These are phyloP conservation scores for Heliangelus exortis DNA, from an alignment of 2,797 vertebrate genomes.

Conservation along the genomic window DNA sequence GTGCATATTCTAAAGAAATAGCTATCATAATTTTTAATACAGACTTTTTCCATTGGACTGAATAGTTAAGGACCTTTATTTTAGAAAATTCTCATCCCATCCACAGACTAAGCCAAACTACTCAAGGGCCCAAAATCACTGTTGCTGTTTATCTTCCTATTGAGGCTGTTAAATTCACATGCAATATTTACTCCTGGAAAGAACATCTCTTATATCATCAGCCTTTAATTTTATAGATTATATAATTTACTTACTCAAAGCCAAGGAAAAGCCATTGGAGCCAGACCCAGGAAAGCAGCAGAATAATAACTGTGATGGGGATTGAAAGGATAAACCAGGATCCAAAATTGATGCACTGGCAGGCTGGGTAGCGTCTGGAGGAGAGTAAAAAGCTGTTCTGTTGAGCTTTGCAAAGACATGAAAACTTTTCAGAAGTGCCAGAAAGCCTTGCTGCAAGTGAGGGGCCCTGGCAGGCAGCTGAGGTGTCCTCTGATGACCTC, in stretches of 20 bases:
- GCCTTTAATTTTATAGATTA: not conserved
- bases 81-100: not conserved
- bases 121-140: not conserved
- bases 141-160: not conserved
- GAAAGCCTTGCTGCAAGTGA: not conserved
- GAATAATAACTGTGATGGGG: constrained; percentile 83
- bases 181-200: not conserved
- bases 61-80: not conserved
- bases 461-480: not conserved
- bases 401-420: not conserved
- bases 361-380: constrained; percentile 86
- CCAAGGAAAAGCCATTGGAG: constrained; percentile 91
- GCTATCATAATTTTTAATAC: not conserved
- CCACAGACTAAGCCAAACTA: not conserved
- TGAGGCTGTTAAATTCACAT: not conserved
- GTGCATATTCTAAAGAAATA: not conserved
- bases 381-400: not conserved
- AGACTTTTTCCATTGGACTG: not conserved
- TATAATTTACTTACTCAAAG: constrained; percentile 86
- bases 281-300: constrained; percentile 90
- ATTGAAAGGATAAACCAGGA: constrained; percentile 90
- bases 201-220: not conserved
- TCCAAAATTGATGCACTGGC: constrained; percentile 88
- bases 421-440: not conserved
- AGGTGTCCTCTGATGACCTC: not conserved